Percentiles rank a stretch among this genome's conserved stretches.
Evolutionary conservation across 2,113 vertebrate species (phyloP).

Genomic region (Australoheros scitulus): DNA sequence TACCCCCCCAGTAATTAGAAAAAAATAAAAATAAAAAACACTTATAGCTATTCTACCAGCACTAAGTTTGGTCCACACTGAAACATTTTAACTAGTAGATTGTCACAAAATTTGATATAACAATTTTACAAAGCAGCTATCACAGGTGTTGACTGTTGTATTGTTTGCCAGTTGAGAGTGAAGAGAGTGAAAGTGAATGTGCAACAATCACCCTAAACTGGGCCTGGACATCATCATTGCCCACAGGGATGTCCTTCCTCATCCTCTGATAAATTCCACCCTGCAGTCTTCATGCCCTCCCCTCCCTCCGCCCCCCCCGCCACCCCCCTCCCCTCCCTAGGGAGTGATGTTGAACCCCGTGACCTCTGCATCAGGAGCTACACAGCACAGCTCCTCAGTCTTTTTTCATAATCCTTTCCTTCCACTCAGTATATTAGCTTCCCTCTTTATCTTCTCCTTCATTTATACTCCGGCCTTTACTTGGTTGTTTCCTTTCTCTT

Average conservation of each 20-base stretch:
- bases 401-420: background rate
- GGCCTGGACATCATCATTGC: background rate
- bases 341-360: conserved; percentile 31
- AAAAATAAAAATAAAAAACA: background rate
- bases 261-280: conserved; percentile 7
- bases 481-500: background rate
- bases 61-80: background rate
- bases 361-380: conserved; percentile 53
- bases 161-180: background rate
- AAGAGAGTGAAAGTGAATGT: background rate
- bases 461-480: background rate
- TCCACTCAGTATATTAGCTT: conserved; percentile 15
- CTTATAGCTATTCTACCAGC: background rate
- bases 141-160: background rate
- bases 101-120: background rate
- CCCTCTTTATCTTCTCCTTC: background rate
- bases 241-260: background rate
- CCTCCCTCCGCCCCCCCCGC: conserved; percentile 29
- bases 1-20: background rate
- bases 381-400: conserved; percentile 38
- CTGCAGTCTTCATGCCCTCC: background rate
- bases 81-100: background rate
- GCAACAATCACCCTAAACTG: background rate
- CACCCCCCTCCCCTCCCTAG: conserved; percentile 16
- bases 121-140: background rate